Evolutionary conservation across 2,113 vertebrate species (phyloP).

Genomic region (Bagarius yarrelli): DNA sequence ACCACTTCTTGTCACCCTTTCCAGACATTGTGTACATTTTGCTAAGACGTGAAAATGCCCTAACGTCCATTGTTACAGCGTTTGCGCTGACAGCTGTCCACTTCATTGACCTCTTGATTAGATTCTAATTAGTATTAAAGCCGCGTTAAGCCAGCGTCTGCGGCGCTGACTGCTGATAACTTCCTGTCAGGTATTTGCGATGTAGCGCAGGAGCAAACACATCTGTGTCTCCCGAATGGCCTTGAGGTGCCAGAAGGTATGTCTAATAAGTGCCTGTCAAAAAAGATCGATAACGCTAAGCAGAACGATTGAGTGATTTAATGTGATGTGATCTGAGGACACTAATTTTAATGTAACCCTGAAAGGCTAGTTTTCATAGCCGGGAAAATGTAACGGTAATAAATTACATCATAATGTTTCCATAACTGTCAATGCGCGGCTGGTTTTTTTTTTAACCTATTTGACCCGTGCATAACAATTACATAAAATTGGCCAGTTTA

Average conservation of each 20-base stretch:
- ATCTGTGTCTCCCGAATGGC: slow-evolving; percentile 15
- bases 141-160: slow-evolving; percentile 11
- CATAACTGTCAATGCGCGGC: not conserved
- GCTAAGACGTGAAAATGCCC: not conserved
- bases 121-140: slow-evolving; percentile 9
- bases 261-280: slow-evolving; percentile 21
- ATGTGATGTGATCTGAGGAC: not conserved
- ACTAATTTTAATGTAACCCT: slow-evolving; percentile 24
- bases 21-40: not conserved
- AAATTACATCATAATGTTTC: not conserved
- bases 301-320: not conserved
- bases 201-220: slow-evolving; percentile 1
- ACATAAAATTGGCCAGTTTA: not conserved
- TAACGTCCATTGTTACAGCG: not conserved
- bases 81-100: slow-evolving; percentile 4
- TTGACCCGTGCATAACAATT: not conserved
- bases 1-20: not conserved
- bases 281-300: slow-evolving; percentile 40
- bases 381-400: not conserved
- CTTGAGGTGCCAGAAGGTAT: slow-evolving; percentile 20
- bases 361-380: not conserved
- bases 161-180: slow-evolving; percentile 40
- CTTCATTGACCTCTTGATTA: slow-evolving; percentile 1
- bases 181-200: slow-evolving; percentile 15
- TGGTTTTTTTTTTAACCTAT: not conserved